These are phyloP conservation scores for Amaurobius ferox DNA, from an alignment of 2,888 invertebrate species.

Conservation along the genomic window DNA sequence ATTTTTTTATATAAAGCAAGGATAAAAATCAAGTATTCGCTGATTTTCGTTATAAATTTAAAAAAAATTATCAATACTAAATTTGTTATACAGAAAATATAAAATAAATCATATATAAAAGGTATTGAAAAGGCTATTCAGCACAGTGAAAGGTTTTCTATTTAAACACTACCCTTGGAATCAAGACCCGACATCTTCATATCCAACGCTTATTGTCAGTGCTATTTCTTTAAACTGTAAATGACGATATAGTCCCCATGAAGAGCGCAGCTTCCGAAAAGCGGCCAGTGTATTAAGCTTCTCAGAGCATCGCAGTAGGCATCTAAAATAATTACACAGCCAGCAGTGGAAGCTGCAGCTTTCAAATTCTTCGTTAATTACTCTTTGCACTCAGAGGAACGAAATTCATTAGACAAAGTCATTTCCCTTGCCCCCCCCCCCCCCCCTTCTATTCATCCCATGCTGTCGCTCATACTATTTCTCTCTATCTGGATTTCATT, in stretches of 20 bases:
- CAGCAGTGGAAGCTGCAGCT: constrained; percentile 55
- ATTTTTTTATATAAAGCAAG: no score
- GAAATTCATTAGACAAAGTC: constrained; percentile 70
- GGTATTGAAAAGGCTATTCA: no score
- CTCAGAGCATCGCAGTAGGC: constrained; percentile 62
- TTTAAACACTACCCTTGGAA: no score
- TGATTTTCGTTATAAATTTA: no score
- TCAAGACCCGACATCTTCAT: no score
- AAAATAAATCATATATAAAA: no score
- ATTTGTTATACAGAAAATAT: no score
- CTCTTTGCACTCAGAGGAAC: constrained; percentile 67
- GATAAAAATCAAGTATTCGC: no score
- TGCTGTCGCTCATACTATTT: background rate
- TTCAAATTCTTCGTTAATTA: constrained; percentile 71
- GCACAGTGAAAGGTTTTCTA: no score
- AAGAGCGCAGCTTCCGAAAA: constrained; percentile 42
- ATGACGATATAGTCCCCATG: constrained; percentile 34
- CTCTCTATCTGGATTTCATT: constrained; percentile 65
- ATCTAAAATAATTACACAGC: constrained; percentile 71
- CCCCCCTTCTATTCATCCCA: constrained; percentile 24
- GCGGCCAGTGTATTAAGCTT: constrained; percentile 64
- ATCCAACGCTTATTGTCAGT: no score
- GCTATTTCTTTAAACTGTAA: background rate
- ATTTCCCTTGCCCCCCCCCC: constrained; percentile 25
- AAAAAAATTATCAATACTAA: no score